Evolutionary conservation across 1,140 invertebrate species (phyloP).

Genomic region (Microplitis demolitor): DNA sequence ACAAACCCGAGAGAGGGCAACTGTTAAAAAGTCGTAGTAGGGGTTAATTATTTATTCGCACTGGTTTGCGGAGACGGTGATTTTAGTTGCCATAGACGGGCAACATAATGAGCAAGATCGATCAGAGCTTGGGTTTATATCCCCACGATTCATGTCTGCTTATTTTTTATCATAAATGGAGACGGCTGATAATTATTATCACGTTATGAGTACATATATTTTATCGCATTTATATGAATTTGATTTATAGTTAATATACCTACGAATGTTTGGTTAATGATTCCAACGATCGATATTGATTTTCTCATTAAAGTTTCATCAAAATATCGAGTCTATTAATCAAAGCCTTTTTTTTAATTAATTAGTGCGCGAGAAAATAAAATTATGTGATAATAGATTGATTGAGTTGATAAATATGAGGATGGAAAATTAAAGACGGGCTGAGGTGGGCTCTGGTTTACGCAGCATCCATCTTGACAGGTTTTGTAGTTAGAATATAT

Average conservation of each 20-base stretch:
- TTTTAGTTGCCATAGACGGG: constrained; percentile 13
- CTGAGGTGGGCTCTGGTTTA: background rate
- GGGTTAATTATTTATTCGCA: constrained; percentile 27
- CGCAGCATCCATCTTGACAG: background rate
- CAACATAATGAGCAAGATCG: constrained; percentile 22
- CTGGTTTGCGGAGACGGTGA: constrained; percentile 12
- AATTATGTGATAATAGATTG: background rate
- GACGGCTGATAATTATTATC: background rate
- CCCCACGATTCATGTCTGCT: constrained; percentile 6
- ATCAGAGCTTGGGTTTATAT: background rate
- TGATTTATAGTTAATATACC: background rate
- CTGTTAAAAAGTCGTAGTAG: background rate
- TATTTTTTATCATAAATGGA: constrained; percentile 14
- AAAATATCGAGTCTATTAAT: background rate
- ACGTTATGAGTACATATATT: background rate
- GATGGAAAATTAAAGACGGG: background rate
- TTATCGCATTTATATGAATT: too few species aligned
- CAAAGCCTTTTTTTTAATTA: background rate
- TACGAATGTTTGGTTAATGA: background rate
- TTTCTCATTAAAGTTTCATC: background rate
- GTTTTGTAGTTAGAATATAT: background rate
- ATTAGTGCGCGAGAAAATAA: background rate
- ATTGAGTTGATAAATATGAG: background rate
- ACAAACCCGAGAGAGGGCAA: background rate
- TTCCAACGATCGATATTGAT: background rate